Base-by-base conservation (phyloP, 2,797 vertebrate genomes). In the Chaunax sp. region DNA sequence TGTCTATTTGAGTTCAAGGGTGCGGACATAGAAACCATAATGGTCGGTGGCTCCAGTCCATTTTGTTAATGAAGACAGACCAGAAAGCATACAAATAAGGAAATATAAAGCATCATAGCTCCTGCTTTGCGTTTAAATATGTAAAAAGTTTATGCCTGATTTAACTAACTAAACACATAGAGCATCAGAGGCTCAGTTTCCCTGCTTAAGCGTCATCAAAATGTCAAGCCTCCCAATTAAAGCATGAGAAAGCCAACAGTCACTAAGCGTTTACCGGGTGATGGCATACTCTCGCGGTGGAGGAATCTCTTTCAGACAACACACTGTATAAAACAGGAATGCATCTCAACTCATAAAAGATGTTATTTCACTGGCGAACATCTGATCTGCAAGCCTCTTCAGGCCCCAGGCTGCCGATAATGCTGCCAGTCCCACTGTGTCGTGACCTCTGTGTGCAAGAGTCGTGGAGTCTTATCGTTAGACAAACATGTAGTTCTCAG, bases 381-480 rank as follows among this genome's bases (percentile, higher is more conserved):
- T 63, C n/a, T 46, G 59, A 75, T 70, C 65, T 13, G 13, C 50
- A 57, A 35, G 26, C 20, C 55, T 44, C 9, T 62, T 78, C 50
- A 37, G 33, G 53, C 65, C 33, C 30, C 62, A 11, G 77, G 62
- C 76, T 65, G 61, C 40, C 71, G 68, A 69, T 64, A 70, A 72
- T 40, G 65, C 61, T 77, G 84, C 77, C 83, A 67, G 79, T 80
- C 80, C 69, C 82, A 40, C 54, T 79, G 77, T 56, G 50, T 56
- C 13, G 4, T 78, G 89, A 90, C 90, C 90, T 82, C 72, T 87
- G 70, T 38, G 69, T 15, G 58, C 57, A 77, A 28, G 72, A 82
- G 84, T 78, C 83, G 75, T 90, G 90, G 89, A 91, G 87, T 88
- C 87, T 92, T 87, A 91, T 92, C 90, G 58, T 79, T 87, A 83